Base-by-base conservation (phyloP, 2,888 invertebrate genomes). In the Nycteola revayana region DNA sequence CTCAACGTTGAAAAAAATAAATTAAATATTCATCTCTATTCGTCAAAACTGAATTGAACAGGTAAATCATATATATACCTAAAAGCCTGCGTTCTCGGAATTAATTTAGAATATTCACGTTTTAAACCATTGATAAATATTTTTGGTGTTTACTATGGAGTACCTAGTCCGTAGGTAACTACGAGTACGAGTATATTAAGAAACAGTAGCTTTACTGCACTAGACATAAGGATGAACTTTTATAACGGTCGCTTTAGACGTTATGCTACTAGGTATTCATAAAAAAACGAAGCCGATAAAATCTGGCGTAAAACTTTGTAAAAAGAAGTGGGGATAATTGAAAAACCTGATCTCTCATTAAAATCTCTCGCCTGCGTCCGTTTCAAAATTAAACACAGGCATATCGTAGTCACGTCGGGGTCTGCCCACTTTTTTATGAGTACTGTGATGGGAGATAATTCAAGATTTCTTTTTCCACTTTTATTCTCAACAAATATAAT, bases 271-370 rank as follows among this genome's bases (percentile, higher is more conserved):
- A 46, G n/a, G 51, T 48, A 55, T 55, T 57, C 63, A 59, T 67
- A 66, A 63, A 69, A 67, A 60, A 64, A 58, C 63, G 47, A 43
- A 35, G 63, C 49, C 64, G 64, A 74, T 75, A 71, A 74, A 76
- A 71, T 66, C 67, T 66, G 66, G 61, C 68, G 66, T 72, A 66
- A 72, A 78, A 78, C 63, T 77, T 69, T 51, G 64, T 59, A 60
- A 67, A 79, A 74, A 77, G 77, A 77, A 75, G 75, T 75, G 66
- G 66, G 73, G 76, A 80, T 85, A 85, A 86, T 84, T 87, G 84
- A 84, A 87, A 86, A 86, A 74, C 74, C 81, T 75, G 82, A 86
- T 86, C 85, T 84, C 79, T 85, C 85, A 85, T 86, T 86, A 86
- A 85, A 85, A 85, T 85, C 86, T 82, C 75, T 75, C 75, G 75